Evolutionary conservation across 2,113 vertebrate species (phyloP).

Genomic region (Etheostoma spectabile): DNA sequence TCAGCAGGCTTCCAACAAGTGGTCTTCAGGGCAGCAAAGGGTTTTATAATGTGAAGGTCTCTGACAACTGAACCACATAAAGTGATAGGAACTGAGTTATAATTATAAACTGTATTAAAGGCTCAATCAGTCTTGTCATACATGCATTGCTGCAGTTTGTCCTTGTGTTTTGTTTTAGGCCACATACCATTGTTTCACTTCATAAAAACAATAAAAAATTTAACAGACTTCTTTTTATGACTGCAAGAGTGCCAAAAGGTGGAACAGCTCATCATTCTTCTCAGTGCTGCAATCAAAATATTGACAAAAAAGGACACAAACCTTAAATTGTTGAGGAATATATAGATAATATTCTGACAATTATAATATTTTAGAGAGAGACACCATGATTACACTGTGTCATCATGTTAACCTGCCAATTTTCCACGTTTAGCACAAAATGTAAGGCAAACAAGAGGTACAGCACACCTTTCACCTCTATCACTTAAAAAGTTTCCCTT

Average conservation of each 20-base stretch:
- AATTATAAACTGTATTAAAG: conserved; percentile 34
- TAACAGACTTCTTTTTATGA: background rate
- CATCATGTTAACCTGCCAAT: background rate
- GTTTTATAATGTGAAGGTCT: conserved; percentile 40
- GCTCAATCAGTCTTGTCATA: conserved; percentile 1
- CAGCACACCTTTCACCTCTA: conserved; percentile 45
- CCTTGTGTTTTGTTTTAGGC: background rate
- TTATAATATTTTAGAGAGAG: background rate
- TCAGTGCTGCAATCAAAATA: background rate
- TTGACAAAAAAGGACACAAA: background rate
- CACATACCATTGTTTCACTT: background rate
- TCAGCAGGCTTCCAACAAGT: conserved; percentile 65
- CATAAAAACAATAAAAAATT: background rate
- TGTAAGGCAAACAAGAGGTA: conserved; percentile 28
- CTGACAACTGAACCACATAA: conserved; percentile 43
- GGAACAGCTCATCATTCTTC: background rate
- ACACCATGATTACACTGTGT: background rate
- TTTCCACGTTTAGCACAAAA: conserved; percentile 13
- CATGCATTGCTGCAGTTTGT: background rate
- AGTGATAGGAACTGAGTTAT: conserved; percentile 47
- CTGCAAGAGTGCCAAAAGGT: background rate
- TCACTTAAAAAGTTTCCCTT: conserved; percentile 66
- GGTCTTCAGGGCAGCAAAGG: conserved; percentile 53
- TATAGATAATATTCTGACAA: background rate
- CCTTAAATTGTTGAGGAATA: conserved; percentile 1